These are phyloP conservation scores for Apotomis turbidana DNA, from an alignment of 2,888 invertebrate species.

Conservation along the genomic window DNA sequence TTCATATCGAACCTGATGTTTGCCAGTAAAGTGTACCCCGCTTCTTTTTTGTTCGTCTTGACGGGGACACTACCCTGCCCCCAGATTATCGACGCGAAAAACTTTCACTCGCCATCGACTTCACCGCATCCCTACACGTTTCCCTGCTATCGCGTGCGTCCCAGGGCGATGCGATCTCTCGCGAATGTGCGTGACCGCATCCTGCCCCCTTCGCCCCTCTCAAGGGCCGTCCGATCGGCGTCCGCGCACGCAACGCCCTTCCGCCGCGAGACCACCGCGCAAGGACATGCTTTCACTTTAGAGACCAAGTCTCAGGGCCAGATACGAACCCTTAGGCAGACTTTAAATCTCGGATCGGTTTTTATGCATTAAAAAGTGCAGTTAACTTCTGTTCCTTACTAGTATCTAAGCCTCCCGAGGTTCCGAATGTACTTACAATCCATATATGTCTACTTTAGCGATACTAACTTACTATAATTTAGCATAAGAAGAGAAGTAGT, in stretches of 20 bases:
- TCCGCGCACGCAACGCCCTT: conserved; percentile 58
- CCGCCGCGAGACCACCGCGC: conserved; percentile 53
- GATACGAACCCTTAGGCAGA: neutral
- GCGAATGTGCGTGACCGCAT: conserved; percentile 75
- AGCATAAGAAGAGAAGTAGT: too few species aligned
- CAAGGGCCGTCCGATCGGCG: conserved; percentile 48
- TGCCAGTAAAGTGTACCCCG: too few species aligned
- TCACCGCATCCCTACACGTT: conserved; percentile 22
- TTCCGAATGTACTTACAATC: too few species aligned
- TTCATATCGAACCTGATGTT: too few species aligned
- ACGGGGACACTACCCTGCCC: too few species aligned
- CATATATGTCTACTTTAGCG: too few species aligned
- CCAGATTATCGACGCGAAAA: neutral
- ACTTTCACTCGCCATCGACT: conserved; percentile 30
- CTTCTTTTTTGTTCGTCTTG: too few species aligned
- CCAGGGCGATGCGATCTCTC: conserved; percentile 68
- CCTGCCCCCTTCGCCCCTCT: conserved; percentile 53
- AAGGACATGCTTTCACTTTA: conserved; percentile 34
- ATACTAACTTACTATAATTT: too few species aligned
- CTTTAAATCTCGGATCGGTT: too few species aligned
- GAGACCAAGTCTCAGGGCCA: neutral
- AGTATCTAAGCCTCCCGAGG: too few species aligned
- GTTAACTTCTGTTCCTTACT: too few species aligned
- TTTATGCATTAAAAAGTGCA: too few species aligned
- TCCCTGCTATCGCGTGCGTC: conserved; percentile 45